Conservation (phyloP, 2,888 invertebrate genomes). For the Eristalinus sepulchralis region DNA sequence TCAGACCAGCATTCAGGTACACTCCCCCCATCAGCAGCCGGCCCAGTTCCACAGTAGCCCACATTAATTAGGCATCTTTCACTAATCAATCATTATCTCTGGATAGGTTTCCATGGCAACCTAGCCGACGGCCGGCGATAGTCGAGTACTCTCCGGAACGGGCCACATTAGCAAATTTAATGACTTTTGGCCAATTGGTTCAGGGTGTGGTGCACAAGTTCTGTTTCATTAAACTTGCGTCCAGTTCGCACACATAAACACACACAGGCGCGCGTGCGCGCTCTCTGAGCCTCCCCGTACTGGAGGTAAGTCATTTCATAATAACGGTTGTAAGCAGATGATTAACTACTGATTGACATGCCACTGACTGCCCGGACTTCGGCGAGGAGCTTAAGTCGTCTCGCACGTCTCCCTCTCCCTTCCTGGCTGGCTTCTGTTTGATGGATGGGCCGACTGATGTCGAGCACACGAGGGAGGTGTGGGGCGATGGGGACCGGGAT, state of each 20-base stretch:
- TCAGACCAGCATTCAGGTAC: not conserved
- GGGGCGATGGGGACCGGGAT: not conserved
- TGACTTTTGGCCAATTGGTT: conserved; percentile 13
- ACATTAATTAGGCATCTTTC: conserved; percentile 66
- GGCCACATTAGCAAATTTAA: conserved; percentile 38
- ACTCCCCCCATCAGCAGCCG: conserved; percentile 5
- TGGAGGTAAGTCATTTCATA: conserved; percentile 54
- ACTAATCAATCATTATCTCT: conserved; percentile 63
- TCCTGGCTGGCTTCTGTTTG: no score
- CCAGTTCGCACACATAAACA: not conserved
- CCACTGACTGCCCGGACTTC: conserved; percentile 13
- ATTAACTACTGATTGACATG: conserved; percentile 36
- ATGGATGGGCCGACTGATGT: not conserved
- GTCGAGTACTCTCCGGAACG: not conserved
- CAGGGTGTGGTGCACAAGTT: not conserved
- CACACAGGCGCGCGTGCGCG: not conserved
- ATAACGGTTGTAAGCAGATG: conserved; percentile 57
- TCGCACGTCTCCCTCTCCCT: not conserved
- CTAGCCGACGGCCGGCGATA: no score
- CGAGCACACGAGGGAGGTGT: not conserved
- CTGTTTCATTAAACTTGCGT: conserved; percentile 17
- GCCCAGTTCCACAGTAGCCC: conserved; percentile 58
- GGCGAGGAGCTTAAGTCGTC: not conserved
- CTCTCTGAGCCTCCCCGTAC: no score
- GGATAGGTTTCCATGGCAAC: not conserved